Evolutionary conservation across 2,888 invertebrate species (phyloP).

Genomic region (Margaritifera margaritifera): DNA sequence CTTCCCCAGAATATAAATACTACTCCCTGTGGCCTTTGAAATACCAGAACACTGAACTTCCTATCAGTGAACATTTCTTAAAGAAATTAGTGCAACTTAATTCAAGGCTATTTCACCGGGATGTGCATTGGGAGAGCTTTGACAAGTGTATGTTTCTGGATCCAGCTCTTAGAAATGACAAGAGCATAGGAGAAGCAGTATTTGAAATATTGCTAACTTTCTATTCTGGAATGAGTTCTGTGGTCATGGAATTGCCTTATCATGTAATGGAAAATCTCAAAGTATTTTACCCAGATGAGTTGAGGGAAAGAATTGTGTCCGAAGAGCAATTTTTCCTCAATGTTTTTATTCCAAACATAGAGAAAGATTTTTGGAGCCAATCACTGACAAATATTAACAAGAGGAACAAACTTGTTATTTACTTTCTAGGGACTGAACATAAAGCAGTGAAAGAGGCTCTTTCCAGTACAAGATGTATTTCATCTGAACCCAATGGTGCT

Average conservation of each 20-base stretch:
- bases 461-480: too few species aligned
- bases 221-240: neutral
- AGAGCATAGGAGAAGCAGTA: slow-evolving; percentile 7
- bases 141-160: slow-evolving; percentile 12
- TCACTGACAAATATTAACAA: neutral
- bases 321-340: slow-evolving; percentile 8
- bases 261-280: too few species aligned
- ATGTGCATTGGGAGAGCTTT: slow-evolving; percentile 2
- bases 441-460: too few species aligned
- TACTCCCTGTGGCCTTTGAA: slow-evolving; percentile 6
- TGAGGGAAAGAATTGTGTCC: slow-evolving; percentile 8
- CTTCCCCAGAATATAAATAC: slow-evolving; percentile 8
- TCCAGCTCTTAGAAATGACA: slow-evolving; percentile 2
- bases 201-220: slow-evolving; percentile 8
- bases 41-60: neutral
- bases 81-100: slow-evolving; percentile 2
- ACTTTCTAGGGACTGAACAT: too few species aligned
- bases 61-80: slow-evolving; percentile 7
- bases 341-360: slow-evolving; percentile 16
- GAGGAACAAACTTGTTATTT: too few species aligned
- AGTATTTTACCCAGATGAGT: neutral
- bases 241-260: too few species aligned
- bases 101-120: slow-evolving; percentile 9
- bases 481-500: too few species aligned
- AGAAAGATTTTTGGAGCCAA: slow-evolving; percentile 1